phyloP scores from a whole-genome alignment of 2,888 invertebrate species.

The Nysson spinosus region DNA sequence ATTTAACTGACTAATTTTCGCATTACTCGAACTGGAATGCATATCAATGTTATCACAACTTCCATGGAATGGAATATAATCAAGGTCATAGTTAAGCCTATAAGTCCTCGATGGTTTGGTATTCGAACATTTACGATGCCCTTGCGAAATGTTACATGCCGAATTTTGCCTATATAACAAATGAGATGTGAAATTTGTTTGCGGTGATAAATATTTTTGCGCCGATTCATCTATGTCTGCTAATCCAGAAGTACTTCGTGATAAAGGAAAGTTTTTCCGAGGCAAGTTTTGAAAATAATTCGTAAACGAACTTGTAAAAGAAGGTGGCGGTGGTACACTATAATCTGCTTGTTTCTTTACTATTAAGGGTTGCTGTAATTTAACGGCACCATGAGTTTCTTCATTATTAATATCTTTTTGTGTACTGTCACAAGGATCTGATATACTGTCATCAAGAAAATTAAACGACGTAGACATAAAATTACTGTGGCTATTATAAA shows the following conservation, averaged over 20 bases:
- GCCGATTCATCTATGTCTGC: constrained; percentile 65
- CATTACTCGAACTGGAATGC: constrained; percentile 47
- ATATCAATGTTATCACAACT: constrained; percentile 69
- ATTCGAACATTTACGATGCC: constrained; percentile 61
- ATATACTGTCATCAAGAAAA: constrained; percentile 41
- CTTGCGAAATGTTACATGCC: constrained; percentile 69
- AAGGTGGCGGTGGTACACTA: constrained; percentile 67
- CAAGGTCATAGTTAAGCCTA: constrained; percentile 72
- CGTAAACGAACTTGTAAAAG: constrained; percentile 68
- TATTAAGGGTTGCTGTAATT: constrained; percentile 32
- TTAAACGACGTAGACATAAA: constrained; percentile 64
- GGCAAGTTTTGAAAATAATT: constrained; percentile 73
- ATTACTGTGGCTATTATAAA: constrained; percentile 54
- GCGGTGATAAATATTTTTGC: constrained; percentile 58
- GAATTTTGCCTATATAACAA: constrained; percentile 69
- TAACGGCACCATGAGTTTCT: constrained; percentile 11
- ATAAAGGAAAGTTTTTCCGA: constrained; percentile 67
- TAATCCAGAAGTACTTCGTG: constrained; percentile 66
- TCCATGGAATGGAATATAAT: constrained; percentile 70
- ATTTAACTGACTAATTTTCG: constrained; percentile 46
- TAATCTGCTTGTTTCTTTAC: constrained; percentile 59
- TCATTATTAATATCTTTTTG: constrained; percentile 22
- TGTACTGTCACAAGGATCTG: constrained; percentile 45
- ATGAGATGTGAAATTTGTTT: constrained; percentile 42
- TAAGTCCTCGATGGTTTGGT: constrained; percentile 67